Evolutionary conservation across 2,797 vertebrate genomes (phyloP).

Genomic region (Hippopotamyrus pictus): DNA sequence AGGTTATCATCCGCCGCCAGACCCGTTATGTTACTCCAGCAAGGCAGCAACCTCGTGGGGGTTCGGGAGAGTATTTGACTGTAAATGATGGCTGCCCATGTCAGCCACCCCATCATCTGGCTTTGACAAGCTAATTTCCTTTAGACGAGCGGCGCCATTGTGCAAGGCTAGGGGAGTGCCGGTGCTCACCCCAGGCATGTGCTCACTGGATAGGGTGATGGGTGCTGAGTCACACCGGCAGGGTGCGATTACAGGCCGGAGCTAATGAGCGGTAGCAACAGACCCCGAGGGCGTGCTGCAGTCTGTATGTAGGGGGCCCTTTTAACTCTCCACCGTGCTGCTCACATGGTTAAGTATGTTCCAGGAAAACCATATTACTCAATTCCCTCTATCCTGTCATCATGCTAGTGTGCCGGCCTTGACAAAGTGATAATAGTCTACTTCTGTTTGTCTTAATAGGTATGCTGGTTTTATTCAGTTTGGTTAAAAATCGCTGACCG

Average conservation of each 20-base stretch:
- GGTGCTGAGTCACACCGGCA: slow-evolving; percentile 52
- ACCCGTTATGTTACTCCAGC: not conserved
- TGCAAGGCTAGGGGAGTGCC: not conserved
- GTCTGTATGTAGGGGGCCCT: not conserved
- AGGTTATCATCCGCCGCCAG: not conserved
- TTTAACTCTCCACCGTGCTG: not conserved
- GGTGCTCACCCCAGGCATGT: not conserved
- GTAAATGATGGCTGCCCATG: not conserved
- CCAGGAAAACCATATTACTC: not conserved
- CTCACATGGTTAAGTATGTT: not conserved
- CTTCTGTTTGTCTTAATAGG: not conserved
- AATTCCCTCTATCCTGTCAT: not conserved
- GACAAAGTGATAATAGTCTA: not conserved
- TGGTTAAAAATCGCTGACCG: not conserved
- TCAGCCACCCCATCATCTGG: not conserved
- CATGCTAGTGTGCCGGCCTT: not conserved
- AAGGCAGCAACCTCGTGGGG: not conserved
- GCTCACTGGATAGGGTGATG: slow-evolving; percentile 6
- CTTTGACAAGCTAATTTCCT: not conserved
- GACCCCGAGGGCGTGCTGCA: slow-evolving; percentile 17
- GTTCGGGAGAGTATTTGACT: not conserved
- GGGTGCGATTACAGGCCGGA: slow-evolving; percentile 59
- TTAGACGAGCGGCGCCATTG: not conserved
- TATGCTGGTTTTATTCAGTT: not conserved
- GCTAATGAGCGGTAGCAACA: slow-evolving; percentile 43